phyloP scores from a whole-genome alignment of 2,797 vertebrate species.

The Pseudochirops cupreus region DNA sequence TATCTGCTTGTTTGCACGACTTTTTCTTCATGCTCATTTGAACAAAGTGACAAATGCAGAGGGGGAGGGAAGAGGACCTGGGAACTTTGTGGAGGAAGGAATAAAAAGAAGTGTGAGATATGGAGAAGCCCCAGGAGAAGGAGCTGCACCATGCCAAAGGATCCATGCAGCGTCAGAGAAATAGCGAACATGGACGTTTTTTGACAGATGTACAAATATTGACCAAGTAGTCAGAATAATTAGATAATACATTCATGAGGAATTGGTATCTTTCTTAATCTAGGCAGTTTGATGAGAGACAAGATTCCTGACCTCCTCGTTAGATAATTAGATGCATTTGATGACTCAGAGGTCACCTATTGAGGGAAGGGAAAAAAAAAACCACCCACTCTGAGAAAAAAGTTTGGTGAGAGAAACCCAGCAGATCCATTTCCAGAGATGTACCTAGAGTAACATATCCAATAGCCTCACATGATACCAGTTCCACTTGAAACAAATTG shows the following conservation, averaged over 20 bases:
- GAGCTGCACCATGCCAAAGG: conserved; percentile 74
- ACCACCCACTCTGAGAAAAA: conserved; percentile 69
- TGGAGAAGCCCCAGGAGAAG: conserved; percentile 81
- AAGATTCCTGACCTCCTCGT: conserved; percentile 79
- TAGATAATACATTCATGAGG: conserved; percentile 84
- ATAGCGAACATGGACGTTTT: conserved; percentile 77
- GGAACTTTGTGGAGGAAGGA: conserved; percentile 79
- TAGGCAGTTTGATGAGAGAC: conserved; percentile 81
- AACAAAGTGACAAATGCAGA: conserved; percentile 84
- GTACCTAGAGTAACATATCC: conserved; percentile 71
- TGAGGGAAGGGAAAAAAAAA: conserved; percentile 30
- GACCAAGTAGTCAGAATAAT: conserved; percentile 76
- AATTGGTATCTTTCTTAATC: conserved; percentile 70
- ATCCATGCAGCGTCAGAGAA: conserved; percentile 80
- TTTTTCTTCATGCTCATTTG: conserved; percentile 84
- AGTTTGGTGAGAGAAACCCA: background rate
- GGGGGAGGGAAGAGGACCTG: conserved; percentile 72
- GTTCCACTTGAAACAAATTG: conserved; percentile 76
- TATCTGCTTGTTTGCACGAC: conserved; percentile 79
- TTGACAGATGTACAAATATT: conserved; percentile 77
- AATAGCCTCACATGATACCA: conserved; percentile 69
- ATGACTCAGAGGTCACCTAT: conserved; percentile 72
- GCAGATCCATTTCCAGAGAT: conserved; percentile 59
- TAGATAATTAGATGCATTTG: conserved; percentile 72
- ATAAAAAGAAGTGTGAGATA: conserved; percentile 78